These are phyloP conservation scores for Colletes latitarsis DNA, from an alignment of 1,140 invertebrate genomes.

Conservation along the genomic window DNA sequence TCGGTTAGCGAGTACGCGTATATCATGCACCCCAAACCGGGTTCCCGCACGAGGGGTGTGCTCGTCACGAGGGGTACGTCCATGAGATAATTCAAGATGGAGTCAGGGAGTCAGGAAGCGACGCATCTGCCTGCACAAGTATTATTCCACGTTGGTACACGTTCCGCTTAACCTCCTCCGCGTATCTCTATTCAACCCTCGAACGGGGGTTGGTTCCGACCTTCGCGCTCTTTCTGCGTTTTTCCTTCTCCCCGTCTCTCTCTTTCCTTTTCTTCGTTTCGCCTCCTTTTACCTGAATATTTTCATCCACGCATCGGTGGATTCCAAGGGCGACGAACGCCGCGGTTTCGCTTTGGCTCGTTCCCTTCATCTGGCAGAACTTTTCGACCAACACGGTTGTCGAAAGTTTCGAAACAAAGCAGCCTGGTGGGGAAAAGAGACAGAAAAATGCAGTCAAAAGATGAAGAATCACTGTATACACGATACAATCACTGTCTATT, in stretches of 20 bases:
- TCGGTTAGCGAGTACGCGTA: constrained; percentile 24
- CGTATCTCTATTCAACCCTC: constrained; percentile 21
- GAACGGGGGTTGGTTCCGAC: neutral
- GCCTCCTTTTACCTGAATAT: neutral
- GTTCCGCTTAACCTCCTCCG: constrained; percentile 52
- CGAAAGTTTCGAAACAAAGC: no score
- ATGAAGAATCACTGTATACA: no score
- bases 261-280: neutral
- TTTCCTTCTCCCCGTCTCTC: neutral
- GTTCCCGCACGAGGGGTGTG: constrained; percentile 31
- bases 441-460: no score
- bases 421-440: no score
- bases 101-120: constrained; percentile 76
- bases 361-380: no score
- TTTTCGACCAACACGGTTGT: no score
- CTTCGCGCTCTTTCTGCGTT: neutral
- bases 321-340: constrained; percentile 2
- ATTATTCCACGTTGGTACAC: constrained; percentile 40
- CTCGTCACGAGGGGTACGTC: constrained; percentile 53
- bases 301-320: constrained; percentile 25
- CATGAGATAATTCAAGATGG: constrained; percentile 78
- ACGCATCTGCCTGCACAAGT: constrained; percentile 52
- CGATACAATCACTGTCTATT: no score
- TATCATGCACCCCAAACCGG: constrained; percentile 42
- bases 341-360: constrained; percentile 4